Percentiles rank a stretch among this genome's conserved stretches.
Evolutionary conservation across 1,140 invertebrate species (phyloP).

Genomic region (Muscidifurax raptorellus): DNA sequence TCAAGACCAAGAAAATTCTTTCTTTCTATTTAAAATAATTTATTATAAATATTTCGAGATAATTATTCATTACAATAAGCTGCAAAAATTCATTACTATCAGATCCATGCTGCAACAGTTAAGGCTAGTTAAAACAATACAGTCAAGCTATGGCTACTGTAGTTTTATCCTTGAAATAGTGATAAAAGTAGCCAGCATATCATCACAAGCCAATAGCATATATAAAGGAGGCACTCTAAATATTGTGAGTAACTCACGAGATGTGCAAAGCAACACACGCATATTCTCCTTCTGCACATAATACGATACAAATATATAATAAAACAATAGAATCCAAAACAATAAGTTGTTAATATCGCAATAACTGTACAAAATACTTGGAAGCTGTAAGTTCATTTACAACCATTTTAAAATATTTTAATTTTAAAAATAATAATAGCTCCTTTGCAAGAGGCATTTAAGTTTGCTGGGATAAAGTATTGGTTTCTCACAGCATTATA

Average conservation of each 20-base stretch:
- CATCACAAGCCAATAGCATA: slow-evolving; percentile 63
- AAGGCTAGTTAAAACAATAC: slow-evolving; percentile 64
- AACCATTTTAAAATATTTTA: not conserved
- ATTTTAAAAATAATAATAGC: slow-evolving; percentile 15
- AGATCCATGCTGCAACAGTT: slow-evolving; percentile 53
- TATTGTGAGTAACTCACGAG: slow-evolving; percentile 61
- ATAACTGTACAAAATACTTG: slow-evolving; percentile 39
- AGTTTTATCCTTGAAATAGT: not conserved
- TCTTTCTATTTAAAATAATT: slow-evolving; percentile 15
- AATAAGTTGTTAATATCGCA: slow-evolving; percentile 20
- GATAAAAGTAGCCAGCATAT: slow-evolving; percentile 51
- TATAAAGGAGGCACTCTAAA: slow-evolving; percentile 60
- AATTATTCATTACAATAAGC: not conserved
- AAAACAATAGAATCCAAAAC: slow-evolving; percentile 52
- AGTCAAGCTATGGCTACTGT: slow-evolving; percentile 52
- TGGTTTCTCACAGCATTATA: slow-evolving; percentile 17
- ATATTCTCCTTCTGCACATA: slow-evolving; percentile 24
- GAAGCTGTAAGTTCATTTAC: slow-evolving; percentile 21
- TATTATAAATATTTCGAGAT: not conserved
- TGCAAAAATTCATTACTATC: slow-evolving; percentile 49
- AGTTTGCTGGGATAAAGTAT: slow-evolving; percentile 3
- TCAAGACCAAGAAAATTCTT: slow-evolving; percentile 3
- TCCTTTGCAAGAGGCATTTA: slow-evolving; percentile 11
- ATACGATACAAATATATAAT: slow-evolving; percentile 31
- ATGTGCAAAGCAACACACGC: slow-evolving; percentile 48